Percentiles rank a stretch among this genome's conserved stretches.
These are phyloP conservation scores for Colistium nudipinnis DNA, from an alignment of 2,113 vertebrate genomes.

Conservation along the genomic window DNA sequence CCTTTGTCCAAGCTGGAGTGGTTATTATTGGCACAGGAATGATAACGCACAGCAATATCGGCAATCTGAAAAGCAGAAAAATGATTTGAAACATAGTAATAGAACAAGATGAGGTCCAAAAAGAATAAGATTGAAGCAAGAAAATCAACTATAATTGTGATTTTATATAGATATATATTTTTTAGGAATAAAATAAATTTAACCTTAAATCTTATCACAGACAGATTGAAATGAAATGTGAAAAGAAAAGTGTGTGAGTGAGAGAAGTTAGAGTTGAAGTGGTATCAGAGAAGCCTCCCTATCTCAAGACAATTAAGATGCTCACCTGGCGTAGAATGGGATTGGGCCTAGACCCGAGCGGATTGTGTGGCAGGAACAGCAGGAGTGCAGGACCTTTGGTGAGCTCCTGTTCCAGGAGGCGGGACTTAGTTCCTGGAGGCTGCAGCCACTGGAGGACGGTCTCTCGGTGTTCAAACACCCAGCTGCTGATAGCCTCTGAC, in stretches of 20 bases:
- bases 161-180: too few species aligned
- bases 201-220: too few species aligned
- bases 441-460: slow-evolving; percentile 89
- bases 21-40: slow-evolving; percentile 79
- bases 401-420: slow-evolving; percentile 89
- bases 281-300: neutral
- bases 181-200: too few species aligned
- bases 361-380: slow-evolving; percentile 91
- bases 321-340: slow-evolving; percentile 89
- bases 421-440: slow-evolving; percentile 92
- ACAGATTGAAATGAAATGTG: neutral
- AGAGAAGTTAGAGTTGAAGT: neutral
- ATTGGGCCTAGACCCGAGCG: slow-evolving; percentile 80
- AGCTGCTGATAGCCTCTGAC: slow-evolving; percentile 88
- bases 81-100: too few species aligned
- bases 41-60: slow-evolving; percentile 90
- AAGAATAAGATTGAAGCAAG: neutral
- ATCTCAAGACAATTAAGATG: neutral
- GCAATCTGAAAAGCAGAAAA: slow-evolving; percentile 82
- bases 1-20: slow-evolving; percentile 10
- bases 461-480: slow-evolving; percentile 91
- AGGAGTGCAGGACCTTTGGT: slow-evolving; percentile 94
- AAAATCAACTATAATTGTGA: too few species aligned
- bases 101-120: too few species aligned
- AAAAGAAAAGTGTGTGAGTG: neutral